Conservation (phyloP, 1,140 invertebrate species). For the Neodiprion pinetum region DNA sequence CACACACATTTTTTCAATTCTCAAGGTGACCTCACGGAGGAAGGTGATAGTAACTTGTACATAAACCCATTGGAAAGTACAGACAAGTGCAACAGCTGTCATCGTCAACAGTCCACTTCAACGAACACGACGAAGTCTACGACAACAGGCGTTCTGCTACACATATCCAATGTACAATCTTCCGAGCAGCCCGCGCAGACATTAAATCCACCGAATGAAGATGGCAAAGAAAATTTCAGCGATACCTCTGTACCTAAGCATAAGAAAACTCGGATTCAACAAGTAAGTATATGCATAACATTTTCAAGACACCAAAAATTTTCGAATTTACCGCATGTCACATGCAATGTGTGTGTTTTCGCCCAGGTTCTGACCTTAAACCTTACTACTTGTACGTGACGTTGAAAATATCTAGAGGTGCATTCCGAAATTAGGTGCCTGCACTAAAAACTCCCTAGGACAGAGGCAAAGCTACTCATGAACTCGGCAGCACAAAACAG, state of each 20-base stretch:
- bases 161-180: constrained; percentile 27
- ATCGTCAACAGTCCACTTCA: constrained; percentile 44
- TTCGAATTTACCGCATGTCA: too few relatives aligned
- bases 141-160: constrained; percentile 53
- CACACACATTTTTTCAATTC: constrained; percentile 93
- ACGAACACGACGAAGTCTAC: constrained; percentile 43
- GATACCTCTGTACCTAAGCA: constrained; percentile 79
- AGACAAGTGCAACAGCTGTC: constrained; percentile 48
- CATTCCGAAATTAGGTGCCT: too few relatives aligned
- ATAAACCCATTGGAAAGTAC: constrained; percentile 86
- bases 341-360: too few relatives aligned
- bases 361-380: too few relatives aligned
- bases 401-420: too few relatives aligned
- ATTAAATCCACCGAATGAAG: constrained; percentile 40
- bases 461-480: too few relatives aligned
- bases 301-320: too few relatives aligned
- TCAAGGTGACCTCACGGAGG: constrained; percentile 78
- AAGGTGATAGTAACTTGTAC: constrained; percentile 84
- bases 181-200: constrained; percentile 52
- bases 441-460: too few relatives aligned
- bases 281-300: constrained; percentile 61
- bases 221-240: constrained; percentile 68
- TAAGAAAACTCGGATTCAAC: constrained; percentile 85
- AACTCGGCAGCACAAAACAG: too few relatives aligned
- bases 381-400: too few relatives aligned